phyloP scores from a whole-genome alignment of 2,113 vertebrate genomes.

The Eulacestoma nigropectus region DNA sequence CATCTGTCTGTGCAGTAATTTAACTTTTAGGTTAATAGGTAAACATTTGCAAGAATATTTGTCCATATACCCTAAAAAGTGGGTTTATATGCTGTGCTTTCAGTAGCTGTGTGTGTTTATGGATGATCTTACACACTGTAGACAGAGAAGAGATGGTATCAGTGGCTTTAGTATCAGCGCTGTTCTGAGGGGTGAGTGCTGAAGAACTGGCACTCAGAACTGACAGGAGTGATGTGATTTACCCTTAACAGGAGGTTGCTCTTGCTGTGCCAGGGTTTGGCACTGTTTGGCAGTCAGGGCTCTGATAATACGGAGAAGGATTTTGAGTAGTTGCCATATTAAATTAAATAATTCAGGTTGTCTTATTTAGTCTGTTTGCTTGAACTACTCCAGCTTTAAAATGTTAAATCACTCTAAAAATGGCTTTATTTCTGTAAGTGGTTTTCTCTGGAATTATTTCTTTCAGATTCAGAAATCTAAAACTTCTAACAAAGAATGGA shows the following conservation, averaged over 20 bases:
- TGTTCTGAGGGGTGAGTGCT: background rate
- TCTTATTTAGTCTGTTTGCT: background rate
- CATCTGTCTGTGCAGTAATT: background rate
- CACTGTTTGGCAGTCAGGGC: background rate
- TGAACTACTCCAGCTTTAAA: background rate
- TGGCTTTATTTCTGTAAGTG: background rate
- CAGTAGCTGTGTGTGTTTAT: background rate
- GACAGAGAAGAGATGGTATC: background rate
- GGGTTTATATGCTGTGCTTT: background rate
- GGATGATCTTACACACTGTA: background rate
- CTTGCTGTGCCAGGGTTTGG: background rate
- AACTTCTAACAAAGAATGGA: background rate
- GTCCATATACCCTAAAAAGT: fast-evolving
- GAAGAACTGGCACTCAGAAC: background rate
- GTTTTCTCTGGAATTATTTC: background rate
- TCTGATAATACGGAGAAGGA: fast-evolving
- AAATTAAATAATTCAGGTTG: background rate
- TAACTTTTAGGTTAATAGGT: background rate
- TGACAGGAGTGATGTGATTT: background rate
- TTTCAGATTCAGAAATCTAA: background rate
- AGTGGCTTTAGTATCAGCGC: background rate
- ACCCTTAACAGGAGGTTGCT: background rate
- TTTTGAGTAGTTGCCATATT: background rate
- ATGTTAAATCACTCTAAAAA: background rate
- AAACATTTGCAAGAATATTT: background rate